These are phyloP conservation scores for Thalassoma bifasciatum DNA, from an alignment of 2,113 vertebrate species.

Conservation along the genomic window DNA sequence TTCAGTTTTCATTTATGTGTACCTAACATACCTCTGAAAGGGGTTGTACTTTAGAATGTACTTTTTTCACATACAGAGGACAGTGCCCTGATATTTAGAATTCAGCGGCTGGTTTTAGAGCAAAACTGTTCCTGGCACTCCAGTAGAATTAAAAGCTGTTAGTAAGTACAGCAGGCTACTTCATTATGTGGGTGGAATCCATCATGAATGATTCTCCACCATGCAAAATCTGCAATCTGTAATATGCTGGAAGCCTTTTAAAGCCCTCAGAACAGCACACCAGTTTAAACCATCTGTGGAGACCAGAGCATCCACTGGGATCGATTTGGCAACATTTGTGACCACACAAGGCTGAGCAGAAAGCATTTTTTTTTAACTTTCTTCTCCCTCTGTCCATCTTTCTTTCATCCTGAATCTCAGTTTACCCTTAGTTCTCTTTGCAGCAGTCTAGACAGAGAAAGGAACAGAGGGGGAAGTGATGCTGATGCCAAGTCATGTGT, in stretches of 20 bases:
- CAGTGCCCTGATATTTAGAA: background rate
- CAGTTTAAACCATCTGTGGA: conserved; percentile 68
- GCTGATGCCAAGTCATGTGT: conserved; percentile 61
- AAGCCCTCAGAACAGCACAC: conserved; percentile 55
- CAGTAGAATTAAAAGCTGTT: background rate
- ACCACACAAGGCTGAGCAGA: conserved; percentile 48
- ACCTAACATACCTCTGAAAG: too few species aligned
- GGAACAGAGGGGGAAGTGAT: conserved; percentile 40
- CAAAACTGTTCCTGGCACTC: background rate
- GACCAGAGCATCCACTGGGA: conserved; percentile 63
- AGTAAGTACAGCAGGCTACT: background rate
- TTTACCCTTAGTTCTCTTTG: conserved; percentile 38
- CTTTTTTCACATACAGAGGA: too few species aligned
- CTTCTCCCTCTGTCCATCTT: conserved; percentile 30
- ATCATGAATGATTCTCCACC: background rate
- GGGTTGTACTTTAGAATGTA: background rate
- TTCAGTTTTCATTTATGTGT: too few species aligned
- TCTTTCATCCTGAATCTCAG: conserved; percentile 52
- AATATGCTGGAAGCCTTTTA: conserved; percentile 46
- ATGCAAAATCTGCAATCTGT: conserved; percentile 47
- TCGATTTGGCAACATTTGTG: conserved; percentile 50
- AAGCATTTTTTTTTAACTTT: conserved; percentile 35
- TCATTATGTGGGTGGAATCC: conserved; percentile 1
- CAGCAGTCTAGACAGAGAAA: conserved; percentile 64
- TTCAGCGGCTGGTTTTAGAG: background rate